phyloP scores from a whole-genome alignment of 2,113 vertebrate species.

The Okapia johnstoni region DNA sequence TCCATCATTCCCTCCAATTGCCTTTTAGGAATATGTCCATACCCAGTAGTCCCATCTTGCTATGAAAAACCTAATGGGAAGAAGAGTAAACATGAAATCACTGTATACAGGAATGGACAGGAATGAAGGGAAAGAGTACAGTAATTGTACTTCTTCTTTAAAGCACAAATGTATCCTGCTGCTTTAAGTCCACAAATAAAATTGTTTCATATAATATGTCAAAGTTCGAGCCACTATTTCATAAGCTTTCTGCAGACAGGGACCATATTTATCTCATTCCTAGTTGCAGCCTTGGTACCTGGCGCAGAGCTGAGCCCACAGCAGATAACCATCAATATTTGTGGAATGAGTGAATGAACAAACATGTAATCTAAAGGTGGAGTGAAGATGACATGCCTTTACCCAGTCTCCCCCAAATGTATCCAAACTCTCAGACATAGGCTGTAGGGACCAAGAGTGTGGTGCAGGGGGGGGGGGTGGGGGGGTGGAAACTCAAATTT shows the following conservation, averaged over 20 bases:
- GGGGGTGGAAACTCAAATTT: background rate
- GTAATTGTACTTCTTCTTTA: background rate
- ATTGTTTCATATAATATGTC: background rate
- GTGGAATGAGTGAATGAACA: background rate
- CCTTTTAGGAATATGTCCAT: slow-evolving; percentile 6
- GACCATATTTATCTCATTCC: background rate
- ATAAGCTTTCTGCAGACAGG: slow-evolving; percentile 20
- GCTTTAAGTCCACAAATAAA: background rate
- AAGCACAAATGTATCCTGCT: background rate
- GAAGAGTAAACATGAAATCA: background rate
- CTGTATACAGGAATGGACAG: background rate
- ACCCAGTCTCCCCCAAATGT: background rate
- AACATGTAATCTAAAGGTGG: background rate
- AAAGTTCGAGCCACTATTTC: background rate
- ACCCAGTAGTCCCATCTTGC: background rate
- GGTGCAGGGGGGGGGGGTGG: background rate
- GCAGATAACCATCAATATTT: background rate
- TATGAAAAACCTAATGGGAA: background rate
- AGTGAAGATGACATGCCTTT: background rate
- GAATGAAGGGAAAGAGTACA: background rate
- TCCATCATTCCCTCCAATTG: background rate
- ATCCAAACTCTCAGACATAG: background rate
- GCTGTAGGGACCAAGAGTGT: background rate
- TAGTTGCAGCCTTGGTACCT: background rate
- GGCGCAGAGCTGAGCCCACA: background rate